A percentile compares a stretch with the other conserved stretches of the same genome.
These are phyloP conservation scores for Dasypogon diadema DNA, from an alignment of 2,888 invertebrate genomes.

Conservation along the genomic window DNA sequence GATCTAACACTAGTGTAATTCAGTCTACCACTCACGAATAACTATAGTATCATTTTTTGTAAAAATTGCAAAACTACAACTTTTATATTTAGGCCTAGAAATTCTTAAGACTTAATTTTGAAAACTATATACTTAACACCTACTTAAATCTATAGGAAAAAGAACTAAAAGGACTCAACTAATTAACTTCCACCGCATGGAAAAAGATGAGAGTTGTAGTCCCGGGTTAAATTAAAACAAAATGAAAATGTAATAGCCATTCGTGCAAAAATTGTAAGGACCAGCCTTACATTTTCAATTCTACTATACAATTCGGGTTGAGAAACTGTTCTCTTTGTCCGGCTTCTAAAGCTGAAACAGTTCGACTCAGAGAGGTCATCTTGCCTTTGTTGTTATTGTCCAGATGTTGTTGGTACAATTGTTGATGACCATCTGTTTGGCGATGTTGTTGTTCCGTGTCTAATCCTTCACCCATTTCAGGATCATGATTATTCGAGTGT, in stretches of 20 bases:
- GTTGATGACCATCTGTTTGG: slow-evolving; percentile 56
- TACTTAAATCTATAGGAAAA: slow-evolving; percentile 37
- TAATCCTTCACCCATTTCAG: slow-evolving; percentile 66
- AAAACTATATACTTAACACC: slow-evolving; percentile 32
- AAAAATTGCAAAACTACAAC: slow-evolving; percentile 45
- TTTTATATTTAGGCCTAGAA: slow-evolving; percentile 42
- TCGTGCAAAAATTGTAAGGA: background rate
- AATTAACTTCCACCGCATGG: slow-evolving; percentile 15
- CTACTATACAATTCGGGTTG: slow-evolving; percentile 68
- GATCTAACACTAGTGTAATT: slow-evolving; percentile 46
- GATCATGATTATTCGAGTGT: slow-evolving; percentile 63
- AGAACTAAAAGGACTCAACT: slow-evolving; percentile 26
- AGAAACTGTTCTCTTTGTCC: slow-evolving; percentile 68
- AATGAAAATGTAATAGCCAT: background rate
- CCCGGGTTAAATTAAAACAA: slow-evolving; percentile 15
- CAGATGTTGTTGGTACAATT: slow-evolving; percentile 51
- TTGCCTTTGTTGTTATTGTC: slow-evolving; percentile 61
- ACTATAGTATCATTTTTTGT: slow-evolving; percentile 34
- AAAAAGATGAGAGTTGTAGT: slow-evolving; percentile 8
- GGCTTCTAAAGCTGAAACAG: slow-evolving; percentile 67
- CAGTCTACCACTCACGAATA: slow-evolving; percentile 48
- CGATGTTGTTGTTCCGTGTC: slow-evolving; percentile 60
- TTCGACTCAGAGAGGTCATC: slow-evolving; percentile 65
- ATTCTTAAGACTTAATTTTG: slow-evolving; percentile 34
- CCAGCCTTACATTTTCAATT: slow-evolving; percentile 68